Conservation (phyloP, 2,113 vertebrate species). For the Phyllostomus discolor region DNA sequence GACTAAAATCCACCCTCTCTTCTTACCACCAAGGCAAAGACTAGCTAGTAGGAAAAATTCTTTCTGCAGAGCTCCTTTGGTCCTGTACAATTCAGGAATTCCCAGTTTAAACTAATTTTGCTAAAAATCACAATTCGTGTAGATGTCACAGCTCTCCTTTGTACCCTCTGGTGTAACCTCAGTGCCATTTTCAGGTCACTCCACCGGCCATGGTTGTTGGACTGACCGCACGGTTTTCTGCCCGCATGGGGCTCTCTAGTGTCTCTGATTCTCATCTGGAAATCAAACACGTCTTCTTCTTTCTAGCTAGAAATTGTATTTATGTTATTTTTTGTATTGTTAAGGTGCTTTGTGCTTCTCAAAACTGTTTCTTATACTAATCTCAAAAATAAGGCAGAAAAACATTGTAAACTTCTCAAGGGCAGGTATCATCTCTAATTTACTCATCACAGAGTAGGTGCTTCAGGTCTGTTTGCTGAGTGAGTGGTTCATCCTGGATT, state of each 20-base stretch:
- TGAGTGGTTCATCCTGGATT: background rate
- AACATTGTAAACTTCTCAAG: background rate
- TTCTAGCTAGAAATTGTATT: background rate
- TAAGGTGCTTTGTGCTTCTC: background rate
- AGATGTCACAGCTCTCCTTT: background rate
- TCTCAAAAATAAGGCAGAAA: background rate
- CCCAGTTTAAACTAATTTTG: background rate
- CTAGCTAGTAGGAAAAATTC: background rate
- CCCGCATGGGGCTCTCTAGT: background rate
- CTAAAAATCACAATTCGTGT: background rate
- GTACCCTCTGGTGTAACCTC: background rate
- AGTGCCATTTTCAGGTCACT: background rate
- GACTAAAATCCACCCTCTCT: background rate
- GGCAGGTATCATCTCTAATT: background rate
- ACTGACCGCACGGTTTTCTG: background rate
- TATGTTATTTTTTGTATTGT: background rate
- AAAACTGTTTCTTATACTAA: background rate
- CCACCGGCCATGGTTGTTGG: background rate
- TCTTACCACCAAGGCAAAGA: background rate
- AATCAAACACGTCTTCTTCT: constrained; percentile 21
- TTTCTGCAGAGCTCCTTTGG: background rate
- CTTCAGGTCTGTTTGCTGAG: background rate
- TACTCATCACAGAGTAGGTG: background rate
- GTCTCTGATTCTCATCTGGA: background rate
- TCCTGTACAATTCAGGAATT: background rate